Percentiles rank a stretch among this genome's conserved stretches.
Conservation (phyloP, 2,888 invertebrate genomes). For the Xestia xanthographa region DNA sequence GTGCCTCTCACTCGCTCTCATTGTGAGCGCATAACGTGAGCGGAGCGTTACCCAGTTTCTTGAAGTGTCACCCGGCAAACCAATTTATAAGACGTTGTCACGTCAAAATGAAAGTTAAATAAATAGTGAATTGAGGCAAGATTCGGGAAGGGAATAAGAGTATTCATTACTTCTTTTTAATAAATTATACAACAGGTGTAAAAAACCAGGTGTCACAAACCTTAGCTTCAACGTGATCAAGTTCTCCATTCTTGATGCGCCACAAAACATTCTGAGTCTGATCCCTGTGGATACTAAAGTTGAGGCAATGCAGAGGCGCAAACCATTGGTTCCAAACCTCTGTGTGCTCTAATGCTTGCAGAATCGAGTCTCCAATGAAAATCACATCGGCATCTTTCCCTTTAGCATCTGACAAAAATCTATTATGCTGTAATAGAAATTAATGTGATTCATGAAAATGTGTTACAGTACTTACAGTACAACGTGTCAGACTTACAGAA, state of each 20-base stretch:
- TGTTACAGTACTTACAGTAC: not conserved
- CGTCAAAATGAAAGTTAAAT: not conserved
- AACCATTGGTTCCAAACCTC: conserved; percentile 97
- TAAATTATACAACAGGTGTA: no score
- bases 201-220: conserved; percentile 82
- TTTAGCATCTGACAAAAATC: conserved; percentile 95
- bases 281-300: conserved; percentile 97
- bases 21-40: no score
- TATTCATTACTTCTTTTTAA: not conserved
- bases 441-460: not conserved
- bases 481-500: not conserved
- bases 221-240: conserved; percentile 97
- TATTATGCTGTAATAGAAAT: conserved; percentile 93
- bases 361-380: conserved; percentile 97
- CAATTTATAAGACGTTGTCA: no score
- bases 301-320: conserved; percentile 97
- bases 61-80: no score
- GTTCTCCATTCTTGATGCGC: conserved; percentile 97
- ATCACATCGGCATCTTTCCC: conserved; percentile 98
- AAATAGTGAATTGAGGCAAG: not conserved
- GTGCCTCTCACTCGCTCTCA: no score
- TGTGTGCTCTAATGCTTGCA: conserved; percentile 95
- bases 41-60: no score
- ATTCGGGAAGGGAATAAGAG: not conserved
- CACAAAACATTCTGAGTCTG: conserved; percentile 97